Percentiles rank a stretch among this genome's conserved stretches.
Evolutionary conservation across 64 coral and sea anemone species (phyloP).

Genomic region (Montipora sp.): DNA sequence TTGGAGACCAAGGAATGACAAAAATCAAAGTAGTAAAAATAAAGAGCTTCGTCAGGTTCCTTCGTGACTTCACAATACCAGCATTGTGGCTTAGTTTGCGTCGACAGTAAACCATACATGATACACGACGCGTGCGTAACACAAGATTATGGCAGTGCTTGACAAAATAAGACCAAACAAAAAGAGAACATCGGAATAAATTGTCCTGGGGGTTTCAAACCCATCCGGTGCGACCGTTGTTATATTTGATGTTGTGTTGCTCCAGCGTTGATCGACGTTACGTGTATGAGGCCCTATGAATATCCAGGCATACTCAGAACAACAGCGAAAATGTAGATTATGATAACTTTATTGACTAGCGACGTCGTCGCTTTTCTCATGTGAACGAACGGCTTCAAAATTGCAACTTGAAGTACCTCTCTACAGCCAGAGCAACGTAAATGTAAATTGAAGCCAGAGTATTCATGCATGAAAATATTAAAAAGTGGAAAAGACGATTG

Average conservation of each 20-base stretch:
- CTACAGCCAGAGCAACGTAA: constrained; percentile 18
- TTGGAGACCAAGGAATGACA: constrained; percentile 23
- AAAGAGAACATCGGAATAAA: background rate
- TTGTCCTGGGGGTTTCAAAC: background rate
- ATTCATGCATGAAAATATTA: background rate
- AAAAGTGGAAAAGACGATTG: background rate
- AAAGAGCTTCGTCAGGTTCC: constrained; percentile 53
- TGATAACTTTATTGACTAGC: background rate
- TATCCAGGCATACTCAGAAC: background rate
- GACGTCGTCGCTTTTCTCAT: background rate
- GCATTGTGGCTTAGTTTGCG: background rate
- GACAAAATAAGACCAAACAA: background rate
- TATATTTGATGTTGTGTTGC: background rate
- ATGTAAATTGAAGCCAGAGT: background rate
- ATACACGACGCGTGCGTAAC: constrained; percentile 34
- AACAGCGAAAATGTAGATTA: background rate
- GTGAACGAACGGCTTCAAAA: constrained; percentile 61
- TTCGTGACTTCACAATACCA: constrained; percentile 23
- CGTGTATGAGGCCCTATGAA: background rate
- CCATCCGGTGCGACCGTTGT: background rate
- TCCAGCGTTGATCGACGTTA: background rate
- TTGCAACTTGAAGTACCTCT: background rate
- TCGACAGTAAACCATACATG: constrained; percentile 20
- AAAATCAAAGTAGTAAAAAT: constrained; percentile 12
- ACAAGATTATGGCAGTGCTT: background rate